Evolutionary conservation across 1,140 invertebrate species (phyloP).

Genomic region (Metaphire vulgaris): DNA sequence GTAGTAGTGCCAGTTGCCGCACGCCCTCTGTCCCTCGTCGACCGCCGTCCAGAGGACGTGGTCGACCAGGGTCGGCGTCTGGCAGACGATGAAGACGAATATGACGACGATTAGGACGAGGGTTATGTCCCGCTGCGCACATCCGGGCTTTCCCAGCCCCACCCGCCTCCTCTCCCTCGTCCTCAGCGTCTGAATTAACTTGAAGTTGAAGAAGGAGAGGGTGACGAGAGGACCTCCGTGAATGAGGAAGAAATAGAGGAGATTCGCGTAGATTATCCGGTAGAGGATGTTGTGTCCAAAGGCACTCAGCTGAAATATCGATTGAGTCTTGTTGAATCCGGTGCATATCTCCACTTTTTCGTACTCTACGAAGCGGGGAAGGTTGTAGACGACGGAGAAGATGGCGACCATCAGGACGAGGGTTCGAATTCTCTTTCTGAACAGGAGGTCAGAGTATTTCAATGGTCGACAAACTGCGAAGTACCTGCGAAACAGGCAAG

Average conservation of each 20-base stretch:
- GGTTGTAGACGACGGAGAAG: too few relatives aligned
- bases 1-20: conserved; percentile 30
- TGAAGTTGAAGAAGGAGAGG: conserved; percentile 26
- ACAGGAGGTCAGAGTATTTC: too few relatives aligned
- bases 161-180: too few relatives aligned
- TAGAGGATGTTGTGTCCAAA: conserved; percentile 27
- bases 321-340: conserved; percentile 11
- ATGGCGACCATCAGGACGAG: too few relatives aligned
- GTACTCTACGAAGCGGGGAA: too few relatives aligned
- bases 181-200: conserved; percentile 23
- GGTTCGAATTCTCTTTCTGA: too few relatives aligned
- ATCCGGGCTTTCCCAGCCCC: too few relatives aligned
- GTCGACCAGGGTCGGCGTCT: conserved; percentile 28
- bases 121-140: conserved; percentile 29
- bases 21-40: conserved; percentile 5
- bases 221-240: conserved; percentile 22
- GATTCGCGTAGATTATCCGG: conserved; percentile 22
- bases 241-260: conserved; percentile 25
- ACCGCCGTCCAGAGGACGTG: conserved; percentile 29
- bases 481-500: too few relatives aligned
- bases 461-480: conserved; percentile 27
- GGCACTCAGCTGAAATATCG: conserved; percentile 14
- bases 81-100: conserved; percentile 28
- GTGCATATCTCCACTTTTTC: conserved; percentile 7
- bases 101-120: conserved; percentile 28